Evolutionary conservation across 2,113 vertebrate genomes (phyloP).

Genomic region (Centrocercus urophasianus): DNA sequence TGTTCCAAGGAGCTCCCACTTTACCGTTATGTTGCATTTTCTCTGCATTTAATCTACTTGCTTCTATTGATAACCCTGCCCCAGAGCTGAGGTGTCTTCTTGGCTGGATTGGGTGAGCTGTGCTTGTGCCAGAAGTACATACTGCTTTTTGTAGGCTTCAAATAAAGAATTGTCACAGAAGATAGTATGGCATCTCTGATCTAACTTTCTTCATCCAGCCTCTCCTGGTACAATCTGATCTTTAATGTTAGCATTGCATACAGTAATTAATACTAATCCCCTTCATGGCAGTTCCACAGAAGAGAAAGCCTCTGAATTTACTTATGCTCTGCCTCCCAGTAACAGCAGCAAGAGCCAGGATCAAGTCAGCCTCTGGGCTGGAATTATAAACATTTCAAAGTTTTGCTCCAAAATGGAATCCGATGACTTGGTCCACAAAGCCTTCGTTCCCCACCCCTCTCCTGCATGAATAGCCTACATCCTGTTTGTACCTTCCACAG

Average conservation of each 20-base stretch:
- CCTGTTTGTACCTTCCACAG: not conserved
- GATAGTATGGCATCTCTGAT: too few species aligned
- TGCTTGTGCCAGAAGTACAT: too few species aligned
- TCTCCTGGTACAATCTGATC: too few species aligned
- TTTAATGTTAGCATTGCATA: not conserved
- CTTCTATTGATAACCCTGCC: too few species aligned
- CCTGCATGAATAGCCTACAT: not conserved
- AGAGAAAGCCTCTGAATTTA: not conserved
- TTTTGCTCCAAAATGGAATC: not conserved
- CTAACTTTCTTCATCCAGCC: too few species aligned
- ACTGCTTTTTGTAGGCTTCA: too few species aligned
- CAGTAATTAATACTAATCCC: not conserved
- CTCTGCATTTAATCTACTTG: too few species aligned
- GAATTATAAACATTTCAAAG: not conserved
- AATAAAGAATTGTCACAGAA: too few species aligned
- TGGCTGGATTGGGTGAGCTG: too few species aligned
- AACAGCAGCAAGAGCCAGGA: not conserved
- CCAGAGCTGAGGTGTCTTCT: too few species aligned
- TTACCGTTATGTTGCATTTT: too few species aligned
- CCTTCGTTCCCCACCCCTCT: not conserved
- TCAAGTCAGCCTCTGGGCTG: not conserved
- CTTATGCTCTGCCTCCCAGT: not conserved
- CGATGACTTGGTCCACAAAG: not conserved
- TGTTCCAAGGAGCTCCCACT: too few species aligned
- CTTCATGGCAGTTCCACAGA: not conserved